Evolutionary conservation across 2,888 invertebrate genomes (phyloP).

Genomic region (Ochlodes sylvanus): DNA sequence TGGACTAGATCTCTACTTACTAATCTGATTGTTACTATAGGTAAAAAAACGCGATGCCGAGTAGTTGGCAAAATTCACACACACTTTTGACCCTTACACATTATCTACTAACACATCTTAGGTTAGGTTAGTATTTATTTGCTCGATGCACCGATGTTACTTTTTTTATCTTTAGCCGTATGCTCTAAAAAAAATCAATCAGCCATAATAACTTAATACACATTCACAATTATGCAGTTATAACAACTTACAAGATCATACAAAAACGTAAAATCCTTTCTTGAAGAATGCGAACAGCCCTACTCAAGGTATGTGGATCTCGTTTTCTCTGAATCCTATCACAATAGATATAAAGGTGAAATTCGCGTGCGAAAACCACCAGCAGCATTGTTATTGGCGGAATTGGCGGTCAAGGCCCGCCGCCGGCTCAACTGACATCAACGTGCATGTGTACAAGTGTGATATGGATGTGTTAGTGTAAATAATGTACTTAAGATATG

Average conservation of each 20-base stretch:
- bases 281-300: constrained; percentile 9
- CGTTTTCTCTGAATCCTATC: background rate
- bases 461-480: constrained; percentile 19
- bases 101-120: no score
- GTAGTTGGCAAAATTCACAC: no score
- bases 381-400: constrained; percentile 40
- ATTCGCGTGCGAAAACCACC: constrained; percentile 15
- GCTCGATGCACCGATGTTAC: no score
- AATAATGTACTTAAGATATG: constrained; percentile 18
- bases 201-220: background rate
- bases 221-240: constrained; percentile 7
- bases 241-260: background rate
- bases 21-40: no score
- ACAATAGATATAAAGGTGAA: background rate
- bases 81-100: no score
- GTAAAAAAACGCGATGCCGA: no score
- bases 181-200: no score
- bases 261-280: constrained; percentile 9
- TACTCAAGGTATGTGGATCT: constrained; percentile 2
- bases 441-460: constrained; percentile 20
- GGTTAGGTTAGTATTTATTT: no score
- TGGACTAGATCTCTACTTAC: no score
- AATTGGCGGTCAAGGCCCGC: constrained; percentile 64
- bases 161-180: no score
- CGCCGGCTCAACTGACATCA: constrained; percentile 47